A percentile compares a stretch with the other conserved stretches of the same genome.
phyloP scores from a whole-genome alignment of 2,797 vertebrate genomes.

The Pseudopleuronectes americanus region DNA sequence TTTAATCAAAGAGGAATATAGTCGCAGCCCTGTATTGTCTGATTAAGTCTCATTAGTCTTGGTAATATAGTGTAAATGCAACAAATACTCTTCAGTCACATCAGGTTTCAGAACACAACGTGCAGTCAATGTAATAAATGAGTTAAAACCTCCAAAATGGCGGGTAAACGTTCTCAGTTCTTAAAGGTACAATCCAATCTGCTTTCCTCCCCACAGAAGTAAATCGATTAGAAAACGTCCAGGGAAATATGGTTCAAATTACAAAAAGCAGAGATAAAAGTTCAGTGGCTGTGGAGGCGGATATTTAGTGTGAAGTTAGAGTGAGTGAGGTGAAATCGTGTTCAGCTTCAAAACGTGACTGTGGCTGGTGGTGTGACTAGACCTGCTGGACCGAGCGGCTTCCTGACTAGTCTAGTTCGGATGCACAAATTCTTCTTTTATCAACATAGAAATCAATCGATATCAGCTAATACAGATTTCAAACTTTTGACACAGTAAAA shows the following conservation, averaged over 20 bases:
- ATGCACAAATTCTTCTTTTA: too few species aligned
- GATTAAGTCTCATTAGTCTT: constrained; percentile 15
- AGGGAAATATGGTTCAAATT: constrained; percentile 28
- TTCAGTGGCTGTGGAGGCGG: constrained; percentile 50
- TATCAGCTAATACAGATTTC: too few species aligned
- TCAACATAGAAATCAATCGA: too few species aligned
- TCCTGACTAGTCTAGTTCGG: too few species aligned
- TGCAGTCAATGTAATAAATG: too few species aligned
- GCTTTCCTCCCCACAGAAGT: constrained; percentile 8
- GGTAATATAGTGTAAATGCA: not conserved
- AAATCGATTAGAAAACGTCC: constrained; percentile 27
- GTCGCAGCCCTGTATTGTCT: not conserved
- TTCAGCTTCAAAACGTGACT: constrained; percentile 46
- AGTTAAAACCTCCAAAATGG: too few species aligned
- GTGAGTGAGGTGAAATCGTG: constrained; percentile 54
- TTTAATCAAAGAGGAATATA: not conserved
- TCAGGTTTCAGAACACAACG: constrained; percentile 13
- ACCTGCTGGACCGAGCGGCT: too few species aligned
- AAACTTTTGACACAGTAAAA: too few species aligned
- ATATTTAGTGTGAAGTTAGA: constrained; percentile 51
- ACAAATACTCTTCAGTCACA: not conserved
- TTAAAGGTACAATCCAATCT: not conserved
- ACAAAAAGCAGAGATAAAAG: constrained; percentile 29
- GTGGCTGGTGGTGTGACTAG: constrained; percentile 53
- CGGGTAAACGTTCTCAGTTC: not conserved